Conservation (phyloP, 2,888 invertebrate genomes). For the Oligia fasciuncula region DNA sequence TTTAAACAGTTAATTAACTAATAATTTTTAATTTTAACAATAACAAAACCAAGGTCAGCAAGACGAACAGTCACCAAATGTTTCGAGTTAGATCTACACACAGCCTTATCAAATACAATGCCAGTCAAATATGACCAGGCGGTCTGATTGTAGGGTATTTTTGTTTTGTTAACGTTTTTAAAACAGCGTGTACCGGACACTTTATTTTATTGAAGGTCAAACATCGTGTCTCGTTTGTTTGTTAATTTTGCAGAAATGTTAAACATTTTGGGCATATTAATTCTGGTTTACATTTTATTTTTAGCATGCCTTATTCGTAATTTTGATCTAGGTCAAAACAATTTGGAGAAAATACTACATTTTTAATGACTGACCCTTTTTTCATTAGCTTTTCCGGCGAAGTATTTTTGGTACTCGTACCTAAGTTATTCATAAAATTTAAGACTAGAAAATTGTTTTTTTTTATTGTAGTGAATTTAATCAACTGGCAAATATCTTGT, state of each 20-base stretch:
- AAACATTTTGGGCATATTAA: slow-evolving; percentile 8
- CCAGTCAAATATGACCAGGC: slow-evolving; percentile 21
- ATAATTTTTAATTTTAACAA: too few species aligned
- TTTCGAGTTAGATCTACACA: background rate
- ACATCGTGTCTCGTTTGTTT: slow-evolving; percentile 1
- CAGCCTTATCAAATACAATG: slow-evolving; percentile 9
- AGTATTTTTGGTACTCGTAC: background rate
- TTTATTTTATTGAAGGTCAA: slow-evolving; percentile 17
- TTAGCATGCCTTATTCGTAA: background rate
- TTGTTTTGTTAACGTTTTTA: slow-evolving; percentile 22
- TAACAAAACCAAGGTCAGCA: too few species aligned
- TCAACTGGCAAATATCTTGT: background rate
- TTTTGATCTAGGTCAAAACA: slow-evolving; percentile 14
- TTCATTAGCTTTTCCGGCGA: background rate
- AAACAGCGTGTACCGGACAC: slow-evolving; percentile 12
- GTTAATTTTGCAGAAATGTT: slow-evolving; percentile 10
- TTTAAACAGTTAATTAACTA: too few species aligned
- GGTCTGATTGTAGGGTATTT: slow-evolving; percentile 8
- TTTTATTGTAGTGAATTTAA: background rate
- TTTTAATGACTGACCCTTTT: slow-evolving; percentile 3
- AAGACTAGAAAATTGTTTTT: background rate
- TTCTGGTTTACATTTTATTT: slow-evolving; percentile 31
- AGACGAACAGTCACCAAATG: background rate
- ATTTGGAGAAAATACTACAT: background rate
- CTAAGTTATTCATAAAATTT: background rate